Evolutionary conservation across 1,140 invertebrate species (phyloP), one percentile per base, ranked within the genome.

Genomic region (Ceratoteleas bidentatus): DNA sequence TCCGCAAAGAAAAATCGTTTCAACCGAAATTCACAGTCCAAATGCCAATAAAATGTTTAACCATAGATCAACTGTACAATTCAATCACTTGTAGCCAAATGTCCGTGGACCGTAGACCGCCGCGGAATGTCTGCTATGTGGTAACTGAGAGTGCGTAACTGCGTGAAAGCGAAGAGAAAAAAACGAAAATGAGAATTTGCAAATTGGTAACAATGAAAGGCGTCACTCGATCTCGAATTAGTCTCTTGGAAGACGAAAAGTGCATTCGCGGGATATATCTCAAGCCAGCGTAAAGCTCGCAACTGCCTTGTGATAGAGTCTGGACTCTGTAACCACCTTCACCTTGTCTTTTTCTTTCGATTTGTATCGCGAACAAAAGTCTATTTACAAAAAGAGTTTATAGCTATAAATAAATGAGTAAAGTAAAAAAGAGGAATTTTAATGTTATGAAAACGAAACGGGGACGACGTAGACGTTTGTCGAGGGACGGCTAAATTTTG

Each of bases 241-340:
- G 66, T 82, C 56, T 79, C 40, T 54, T 56, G 49, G 58, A 70
- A 80, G 72, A 81, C 75, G 74, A 81, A 83, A 66, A 61, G 65
- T 74, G 81, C 76, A 68, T 79, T 69, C 57, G 79, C 66, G 84
- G 57, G 52, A 57, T 85, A 50, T 83, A 69, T 74, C 86, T 86
- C 81, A 85, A 84, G 85, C 78, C 58, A 56, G 50, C 84, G 88
- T 86, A 87, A 88, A 87, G 85, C 89, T 90, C 88, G 88, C 86
- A 89, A 87, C 77, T 87, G 87, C 87, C 88, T 91, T 91, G 90
- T 91, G 90, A 91, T 91, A 91, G 81, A 91, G 89, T 89, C 89
- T 91, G 89, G 90, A 91, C 90, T 88, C 58, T 84, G 68, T 60
- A 80, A 60, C 52, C 77, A 78, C 70, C 64, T 64, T 54, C 54